phyloP scores from a whole-genome alignment of 2,888 invertebrate species.

The Lucinisca nassula region DNA sequence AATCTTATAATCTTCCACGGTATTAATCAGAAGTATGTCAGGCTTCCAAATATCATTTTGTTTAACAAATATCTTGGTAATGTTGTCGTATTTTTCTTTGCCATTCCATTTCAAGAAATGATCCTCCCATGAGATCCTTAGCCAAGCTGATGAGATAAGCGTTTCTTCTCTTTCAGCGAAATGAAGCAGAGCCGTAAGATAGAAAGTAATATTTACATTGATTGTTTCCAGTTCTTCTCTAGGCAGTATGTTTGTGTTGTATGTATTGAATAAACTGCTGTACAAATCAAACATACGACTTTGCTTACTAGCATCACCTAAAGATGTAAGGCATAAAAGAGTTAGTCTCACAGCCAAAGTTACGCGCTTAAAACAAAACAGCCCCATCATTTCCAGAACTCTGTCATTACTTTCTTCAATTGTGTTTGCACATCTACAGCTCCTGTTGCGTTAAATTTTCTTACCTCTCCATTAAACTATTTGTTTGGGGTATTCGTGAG shows the following conservation, averaged over 20 bases:
- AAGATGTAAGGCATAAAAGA: too few relatives aligned
- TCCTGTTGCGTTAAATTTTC: too few relatives aligned
- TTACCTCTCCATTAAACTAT: too few relatives aligned
- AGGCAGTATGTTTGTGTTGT: not conserved
- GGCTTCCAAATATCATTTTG: not conserved
- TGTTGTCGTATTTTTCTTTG: not conserved
- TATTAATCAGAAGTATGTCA: not conserved
- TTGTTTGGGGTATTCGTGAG: too few relatives aligned
- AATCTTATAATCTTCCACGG: not conserved
- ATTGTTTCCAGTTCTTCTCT: not conserved
- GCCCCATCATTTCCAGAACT: too few relatives aligned
- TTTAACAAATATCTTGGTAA: not conserved
- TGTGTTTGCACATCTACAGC: too few relatives aligned
- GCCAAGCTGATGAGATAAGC: not conserved
- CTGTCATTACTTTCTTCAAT: too few relatives aligned
- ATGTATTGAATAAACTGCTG: not conserved
- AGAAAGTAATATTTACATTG: not conserved
- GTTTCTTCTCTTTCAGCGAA: not conserved
- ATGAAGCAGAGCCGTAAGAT: not conserved
- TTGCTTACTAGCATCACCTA: too few relatives aligned
- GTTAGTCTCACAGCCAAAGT: too few relatives aligned
- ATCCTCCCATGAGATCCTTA: not conserved
- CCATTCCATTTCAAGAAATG: not conserved
- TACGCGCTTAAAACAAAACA: too few relatives aligned
- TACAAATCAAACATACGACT: too few relatives aligned